Conservation (phyloP, 2,888 invertebrate species). For the Abscondita cerata region DNA sequence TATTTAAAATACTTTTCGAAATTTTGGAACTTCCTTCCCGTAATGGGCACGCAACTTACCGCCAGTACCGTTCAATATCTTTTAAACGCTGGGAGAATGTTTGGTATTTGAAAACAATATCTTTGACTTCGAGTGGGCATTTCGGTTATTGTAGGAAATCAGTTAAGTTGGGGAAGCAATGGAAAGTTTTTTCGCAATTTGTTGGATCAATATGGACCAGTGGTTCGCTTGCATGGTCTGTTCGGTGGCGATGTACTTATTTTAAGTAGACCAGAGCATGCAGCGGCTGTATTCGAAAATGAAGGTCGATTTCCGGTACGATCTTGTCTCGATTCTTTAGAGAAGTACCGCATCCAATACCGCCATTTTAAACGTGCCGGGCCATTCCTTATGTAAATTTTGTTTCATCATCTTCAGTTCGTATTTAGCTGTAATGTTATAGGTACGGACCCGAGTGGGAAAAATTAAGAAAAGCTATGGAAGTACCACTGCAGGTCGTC, state of each 20-base stretch:
- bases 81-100: constrained; percentile 62
- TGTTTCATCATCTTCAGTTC: neutral
- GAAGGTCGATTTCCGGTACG: constrained; percentile 68
- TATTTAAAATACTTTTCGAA: constrained; percentile 65
- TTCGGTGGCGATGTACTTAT: constrained; percentile 70
- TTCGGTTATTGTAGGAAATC: constrained; percentile 55
- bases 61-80: constrained; percentile 62
- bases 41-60: constrained; percentile 68
- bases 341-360: constrained; percentile 67
- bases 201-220: constrained; percentile 67
- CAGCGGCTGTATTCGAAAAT: constrained; percentile 66
- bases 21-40: constrained; percentile 67
- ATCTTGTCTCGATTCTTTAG: constrained; percentile 69
- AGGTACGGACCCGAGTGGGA: constrained; percentile 69
- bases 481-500: constrained; percentile 58
- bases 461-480: constrained; percentile 62
- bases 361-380: constrained; percentile 64
- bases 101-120: constrained; percentile 46
- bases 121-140: too few species aligned
- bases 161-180: constrained; percentile 60
- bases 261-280: constrained; percentile 69
- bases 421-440: constrained; percentile 14
- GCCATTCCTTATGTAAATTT: constrained; percentile 63
- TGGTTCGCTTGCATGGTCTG: constrained; percentile 70
- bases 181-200: constrained; percentile 58